Conservation (phyloP, 2,888 invertebrate species). For the Cyrtodaria siliqua region DNA sequence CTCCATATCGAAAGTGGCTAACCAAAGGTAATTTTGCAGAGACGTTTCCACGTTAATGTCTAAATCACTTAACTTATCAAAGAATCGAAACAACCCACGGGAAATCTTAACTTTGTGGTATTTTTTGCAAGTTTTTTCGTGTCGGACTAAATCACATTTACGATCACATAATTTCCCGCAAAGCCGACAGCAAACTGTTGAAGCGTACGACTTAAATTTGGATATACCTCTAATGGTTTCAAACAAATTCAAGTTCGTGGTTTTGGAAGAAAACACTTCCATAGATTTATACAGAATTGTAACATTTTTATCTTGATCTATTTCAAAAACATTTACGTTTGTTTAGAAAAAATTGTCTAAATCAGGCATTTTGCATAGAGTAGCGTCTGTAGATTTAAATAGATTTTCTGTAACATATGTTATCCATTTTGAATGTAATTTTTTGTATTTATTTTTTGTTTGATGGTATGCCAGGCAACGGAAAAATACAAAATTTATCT, state of each 20-base stretch:
- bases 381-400: slow-evolving; percentile 1
- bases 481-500: slow-evolving; percentile 15
- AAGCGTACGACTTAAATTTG: slow-evolving; percentile 7
- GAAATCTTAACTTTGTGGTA: slow-evolving; percentile 4
- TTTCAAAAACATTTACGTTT: slow-evolving; percentile 12
- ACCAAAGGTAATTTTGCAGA: background rate
- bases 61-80: slow-evolving; percentile 9
- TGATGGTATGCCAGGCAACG: slow-evolving; percentile 12
- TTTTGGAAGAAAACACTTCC: slow-evolving; percentile 1
- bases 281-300: slow-evolving; percentile 14
- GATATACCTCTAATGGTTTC: slow-evolving; percentile 1
- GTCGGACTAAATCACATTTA: background rate
- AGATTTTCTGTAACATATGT: background rate
- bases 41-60: background rate
- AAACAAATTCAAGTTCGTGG: slow-evolving; percentile 2
- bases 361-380: slow-evolving; percentile 9
- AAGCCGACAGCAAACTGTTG: background rate
- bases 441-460: slow-evolving; percentile 9
- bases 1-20: slow-evolving; percentile 4
- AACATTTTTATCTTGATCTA: slow-evolving; percentile 8
- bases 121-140: slow-evolving; percentile 7
- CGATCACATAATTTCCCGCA: background rate
- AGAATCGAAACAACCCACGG: slow-evolving; percentile 1
- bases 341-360: slow-evolving; percentile 14
- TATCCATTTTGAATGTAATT: background rate